Evolutionary conservation across 2,888 invertebrate species (phyloP), one percentile per base, ranked within the genome.

Genomic region (Polietes domitor): DNA sequence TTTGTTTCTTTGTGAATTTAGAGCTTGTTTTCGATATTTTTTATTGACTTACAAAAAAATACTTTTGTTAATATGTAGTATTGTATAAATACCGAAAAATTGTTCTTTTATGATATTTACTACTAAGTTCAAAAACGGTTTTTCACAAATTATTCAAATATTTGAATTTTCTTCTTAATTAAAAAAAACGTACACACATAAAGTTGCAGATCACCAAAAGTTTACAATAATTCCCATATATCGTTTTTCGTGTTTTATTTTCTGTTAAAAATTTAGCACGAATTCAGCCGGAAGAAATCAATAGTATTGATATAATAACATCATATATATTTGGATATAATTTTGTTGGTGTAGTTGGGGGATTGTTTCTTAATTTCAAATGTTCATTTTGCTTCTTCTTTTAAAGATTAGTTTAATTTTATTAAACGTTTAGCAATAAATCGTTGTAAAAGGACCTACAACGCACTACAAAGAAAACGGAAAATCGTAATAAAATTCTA

Each of bases 221-320:
- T 79, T 87, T 85, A 79, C 86, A 85, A 82, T 80, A 79, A 86
- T 83, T 87, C 87, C 87, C 87, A 87, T 86, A 87, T 87, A 85
- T 86, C 86, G 80, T 81, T 86, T 82, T 63, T 82, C 50, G 26
- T 61, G 61, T 6, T 70, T 72, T 79, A 17, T 74, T 47, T 47
- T 32, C 9, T 32, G 9, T 47, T 47, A 47, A 47, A 47, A 47
- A 47, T 47, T 47, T 47, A n/a, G 15, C 12, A 47, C 12, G 47
- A 47, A 47, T 47, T n/a, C n/a, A n/a, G n/a, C n/a, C n/a, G n/a
- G n/a, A 47, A 47, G 15, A 41, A n/a, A 47, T 47, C 47, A 47
- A 47, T 47, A n/a, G 47, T n/a, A 47, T 47, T 47, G 47, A 47
- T 47, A 12, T n/a, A 7, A n/a, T n/a, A n/a, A n/a, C n/a, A n/a